Conservation (phyloP, 2,888 invertebrate species). For the Lycophotia porphyrea region DNA sequence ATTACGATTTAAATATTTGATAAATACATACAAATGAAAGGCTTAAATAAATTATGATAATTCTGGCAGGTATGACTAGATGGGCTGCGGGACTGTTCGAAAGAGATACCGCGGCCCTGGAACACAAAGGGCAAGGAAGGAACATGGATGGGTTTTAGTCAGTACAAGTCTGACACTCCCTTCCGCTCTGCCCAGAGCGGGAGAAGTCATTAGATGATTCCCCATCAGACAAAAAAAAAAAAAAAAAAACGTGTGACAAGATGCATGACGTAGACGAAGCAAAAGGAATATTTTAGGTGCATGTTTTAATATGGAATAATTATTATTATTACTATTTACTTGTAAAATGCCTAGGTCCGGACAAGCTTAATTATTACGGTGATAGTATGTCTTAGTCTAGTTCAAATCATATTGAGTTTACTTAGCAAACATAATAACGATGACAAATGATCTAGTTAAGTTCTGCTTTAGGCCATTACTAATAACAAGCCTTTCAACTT, state of each 20-base stretch:
- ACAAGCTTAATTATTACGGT: not conserved
- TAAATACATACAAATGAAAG: too few relatives aligned
- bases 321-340: not conserved
- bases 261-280: not conserved
- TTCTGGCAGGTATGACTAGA: not conserved
- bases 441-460: slow-evolving; percentile 33
- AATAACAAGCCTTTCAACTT: slow-evolving; percentile 24
- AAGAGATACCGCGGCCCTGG: too few relatives aligned
- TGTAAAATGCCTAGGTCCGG: not conserved
- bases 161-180: too few relatives aligned
- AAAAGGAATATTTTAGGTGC: too few relatives aligned
- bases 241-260: not conserved
- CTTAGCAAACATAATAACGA: slow-evolving; percentile 27
- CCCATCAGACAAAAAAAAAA: too few relatives aligned
- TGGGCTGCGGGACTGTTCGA: too few relatives aligned
- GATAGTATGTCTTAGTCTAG: not conserved
- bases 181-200: too few relatives aligned
- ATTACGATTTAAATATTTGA: not conserved
- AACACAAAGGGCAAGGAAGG: too few relatives aligned
- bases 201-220: too few relatives aligned
- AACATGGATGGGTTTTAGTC: too few relatives aligned
- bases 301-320: too few relatives aligned
- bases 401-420: slow-evolving; percentile 2
- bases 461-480: slow-evolving; percentile 7
- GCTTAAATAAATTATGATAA: not conserved